Evolutionary conservation across 2,888 invertebrate species (phyloP), one percentile per base, ranked within the genome.

Genomic region (Chymomyza caudatula): DNA sequence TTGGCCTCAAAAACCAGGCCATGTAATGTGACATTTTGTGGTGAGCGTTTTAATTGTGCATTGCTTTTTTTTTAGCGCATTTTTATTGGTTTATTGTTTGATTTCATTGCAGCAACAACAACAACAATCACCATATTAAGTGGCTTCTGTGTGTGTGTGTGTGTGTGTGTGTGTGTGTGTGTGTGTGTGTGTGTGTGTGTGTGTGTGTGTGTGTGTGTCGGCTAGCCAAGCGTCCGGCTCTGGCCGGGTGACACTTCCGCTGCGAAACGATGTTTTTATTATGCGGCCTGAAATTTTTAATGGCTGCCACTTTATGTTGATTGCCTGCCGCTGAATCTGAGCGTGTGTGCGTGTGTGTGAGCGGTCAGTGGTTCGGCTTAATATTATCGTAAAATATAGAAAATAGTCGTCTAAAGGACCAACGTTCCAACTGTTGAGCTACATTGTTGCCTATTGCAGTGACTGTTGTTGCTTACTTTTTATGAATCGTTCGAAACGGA

Each of bases 51-150:
- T 81, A 81, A 81, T 81, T 81, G 84, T 68, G 77, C 53, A 23
- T n/a, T 25, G 25, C 44, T 15, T 47, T 47, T 15, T 11, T 47
- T 15, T 17, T 37, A 69, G 69, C 77, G 44, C 71, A 75, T 70
- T 84, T 81, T 84, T 73, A 84, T 84, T 71, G 77, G 67, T 75
- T 84, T 81, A 84, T 81, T 84, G 84, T 84, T 84, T 81, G 84
- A 84, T 80, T 81, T 75, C 25, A 53, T 53, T 53, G 22, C 25
- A 23, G 23, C 23, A 13, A 19, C n/a, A n/a, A 54, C 59, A 73
- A 63, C 52, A 65, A 47, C 25, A 6, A 43, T n/a, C n/a, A n/a
- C n/a, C n/a, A n/a, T n/a, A n/a, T n/a, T n/a, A n/a, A n/a, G n/a
- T n/a, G n/a, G n/a, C n/a, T n/a, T n/a, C n/a, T n/a, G n/a, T n/a